Percentiles rank a stretch among this genome's conserved stretches.
Conservation (phyloP, 2,888 invertebrate genomes). For the Standfussiana lucernea region DNA sequence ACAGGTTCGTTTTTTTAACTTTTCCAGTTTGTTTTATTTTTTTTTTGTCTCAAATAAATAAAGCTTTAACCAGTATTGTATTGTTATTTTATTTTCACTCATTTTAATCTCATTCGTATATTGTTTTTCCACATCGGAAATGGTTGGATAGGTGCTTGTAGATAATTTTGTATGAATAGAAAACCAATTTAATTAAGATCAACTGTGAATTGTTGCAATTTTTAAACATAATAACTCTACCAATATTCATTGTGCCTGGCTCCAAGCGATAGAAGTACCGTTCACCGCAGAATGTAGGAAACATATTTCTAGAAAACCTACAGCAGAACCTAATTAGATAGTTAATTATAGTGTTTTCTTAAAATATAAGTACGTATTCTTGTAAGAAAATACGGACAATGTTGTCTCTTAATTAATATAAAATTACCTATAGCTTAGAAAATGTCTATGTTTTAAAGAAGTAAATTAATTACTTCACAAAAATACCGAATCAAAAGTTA, state of each 20-base stretch:
- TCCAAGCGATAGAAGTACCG: conserved; percentile 14
- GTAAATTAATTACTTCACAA: conserved; percentile 48
- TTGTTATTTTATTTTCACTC: neutral
- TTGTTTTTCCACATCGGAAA: neutral
- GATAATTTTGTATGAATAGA: neutral
- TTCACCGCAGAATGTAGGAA: conserved; percentile 25
- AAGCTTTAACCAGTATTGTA: neutral
- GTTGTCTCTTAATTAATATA: conserved; percentile 33
- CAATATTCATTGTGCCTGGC: conserved; percentile 8
- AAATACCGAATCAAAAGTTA: conserved; percentile 47
- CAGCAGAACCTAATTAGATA: conserved; percentile 24
- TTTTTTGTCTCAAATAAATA: neutral
- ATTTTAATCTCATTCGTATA: neutral
- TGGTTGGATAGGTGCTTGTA: neutral
- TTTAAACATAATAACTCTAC: conserved; percentile 22
- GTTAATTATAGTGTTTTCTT: conserved; percentile 25
- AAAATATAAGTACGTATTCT: neutral
- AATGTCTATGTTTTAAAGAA: conserved; percentile 41
- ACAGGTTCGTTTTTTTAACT: neutral
- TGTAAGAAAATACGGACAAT: neutral
- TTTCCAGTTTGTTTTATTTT: neutral
- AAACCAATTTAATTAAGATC: conserved; percentile 14
- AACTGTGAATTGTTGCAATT: conserved; percentile 26
- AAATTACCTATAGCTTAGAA: conserved; percentile 29
- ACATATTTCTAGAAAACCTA: conserved; percentile 34